These are phyloP conservation scores for Griposia aprilina DNA, from an alignment of 2,888 invertebrate species.

Conservation along the genomic window DNA sequence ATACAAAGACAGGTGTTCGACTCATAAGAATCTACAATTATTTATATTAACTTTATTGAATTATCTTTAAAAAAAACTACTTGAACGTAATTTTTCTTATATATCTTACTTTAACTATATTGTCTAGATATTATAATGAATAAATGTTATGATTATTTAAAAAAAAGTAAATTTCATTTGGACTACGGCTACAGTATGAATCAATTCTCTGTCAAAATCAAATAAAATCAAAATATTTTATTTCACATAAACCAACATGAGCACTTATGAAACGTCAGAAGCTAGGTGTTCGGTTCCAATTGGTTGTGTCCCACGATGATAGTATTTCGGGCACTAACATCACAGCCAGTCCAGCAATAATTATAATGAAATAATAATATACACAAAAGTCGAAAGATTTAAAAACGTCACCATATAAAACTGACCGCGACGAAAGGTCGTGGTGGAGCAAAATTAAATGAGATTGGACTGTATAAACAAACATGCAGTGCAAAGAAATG, in stretches of 20 bases:
- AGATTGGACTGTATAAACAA: not conserved
- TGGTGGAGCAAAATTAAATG: not conserved
- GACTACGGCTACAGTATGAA: not conserved
- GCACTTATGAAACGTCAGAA: no score
- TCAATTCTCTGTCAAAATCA: no score
- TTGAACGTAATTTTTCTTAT: not conserved
- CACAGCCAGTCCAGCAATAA: not conserved
- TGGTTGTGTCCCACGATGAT: no score
- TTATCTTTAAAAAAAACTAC: no score
- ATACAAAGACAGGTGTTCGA: constrained; percentile 36
- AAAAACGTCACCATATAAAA: not conserved
- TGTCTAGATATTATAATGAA: not conserved
- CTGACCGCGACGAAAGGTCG: not conserved
- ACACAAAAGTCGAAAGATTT: not conserved
- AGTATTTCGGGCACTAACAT: not conserved
- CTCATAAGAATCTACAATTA: not conserved
- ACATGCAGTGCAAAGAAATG: not conserved
- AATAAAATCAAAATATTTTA: no score
- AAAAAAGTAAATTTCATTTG: not conserved
- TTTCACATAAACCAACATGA: no score
- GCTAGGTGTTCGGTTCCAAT: no score
- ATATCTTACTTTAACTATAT: not conserved
- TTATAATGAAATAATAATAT: not conserved
- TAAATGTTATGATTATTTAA: constrained; percentile 8
- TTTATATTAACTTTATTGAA: not conserved